Base-by-base conservation (phyloP, 2,888 invertebrate species). In the Callyntrura guangdongensis region DNA sequence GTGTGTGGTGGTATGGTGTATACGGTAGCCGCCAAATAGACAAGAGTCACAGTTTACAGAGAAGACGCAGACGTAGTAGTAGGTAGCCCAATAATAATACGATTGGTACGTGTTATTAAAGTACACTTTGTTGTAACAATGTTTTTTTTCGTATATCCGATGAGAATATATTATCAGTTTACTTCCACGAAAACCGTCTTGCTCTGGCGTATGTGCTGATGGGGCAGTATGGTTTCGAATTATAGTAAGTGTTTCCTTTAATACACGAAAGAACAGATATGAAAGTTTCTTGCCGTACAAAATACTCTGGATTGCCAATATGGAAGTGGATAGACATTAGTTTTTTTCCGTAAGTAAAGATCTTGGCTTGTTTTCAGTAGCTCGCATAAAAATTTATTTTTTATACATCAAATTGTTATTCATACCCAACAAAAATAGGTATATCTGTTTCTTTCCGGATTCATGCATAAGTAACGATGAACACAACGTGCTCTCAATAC, bases 381-480 rank as follows among this genome's bases (percentile, higher is more conserved):
- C 53, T 77, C 72, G 49, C 53, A 36, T 36, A 77, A 61, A 20
- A 17, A 45, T 72, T 45, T 72, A 12, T 17, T 69, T 45, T 72
- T 17, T 72, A 45, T 72, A 47, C 45, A 17, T 3, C 45, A 45
- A 45, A n/a, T 69, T 36, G 6, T 1, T 69, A 64, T 20, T 36
- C 36, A 36, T 36, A 36, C 36, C 36, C 36, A 36, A 36, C 36
- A 36, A 36, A 36, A 17, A 0, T 72, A 67, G 14, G 27, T 12
- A 9, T 74, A 74, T 56, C 25, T 79, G 27, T 56, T 79, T 79
- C 27, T 56, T 64, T 47, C 17, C 64, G 6, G 47, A 82, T 64
- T 90, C 90, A 90, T 90, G 90, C 85, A 90, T 90, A 86, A 90
- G 85, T 90, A 86, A 90, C 59, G 69, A 86, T 81, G 77, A 56